These are phyloP conservation scores for Struthio camelus DNA, from an alignment of 2,113 vertebrate species.

Conservation along the genomic window DNA sequence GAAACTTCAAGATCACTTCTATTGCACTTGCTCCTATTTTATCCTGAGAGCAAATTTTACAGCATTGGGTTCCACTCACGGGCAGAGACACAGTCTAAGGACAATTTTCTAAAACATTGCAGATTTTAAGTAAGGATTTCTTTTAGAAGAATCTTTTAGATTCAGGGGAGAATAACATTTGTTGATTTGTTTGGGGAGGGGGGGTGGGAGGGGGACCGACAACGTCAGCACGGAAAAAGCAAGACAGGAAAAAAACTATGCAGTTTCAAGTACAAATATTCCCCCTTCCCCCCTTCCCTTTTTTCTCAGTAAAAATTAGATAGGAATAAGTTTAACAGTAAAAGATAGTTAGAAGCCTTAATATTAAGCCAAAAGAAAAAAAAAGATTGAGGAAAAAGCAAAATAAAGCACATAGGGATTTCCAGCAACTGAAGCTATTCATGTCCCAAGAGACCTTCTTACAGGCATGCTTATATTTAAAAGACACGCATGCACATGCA, in stretches of 20 bases:
- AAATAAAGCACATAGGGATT: background rate
- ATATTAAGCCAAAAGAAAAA: background rate
- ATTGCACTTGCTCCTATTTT: background rate
- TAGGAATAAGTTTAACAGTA: background rate
- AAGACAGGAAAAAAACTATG: accelerated
- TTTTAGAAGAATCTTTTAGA: background rate
- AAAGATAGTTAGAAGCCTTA: background rate
- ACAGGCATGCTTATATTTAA: background rate
- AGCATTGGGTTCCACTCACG: background rate
- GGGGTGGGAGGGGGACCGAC: accelerated
- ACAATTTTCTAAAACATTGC: background rate
- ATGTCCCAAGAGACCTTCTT: background rate
- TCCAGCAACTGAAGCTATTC: background rate
- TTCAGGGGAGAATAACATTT: background rate
- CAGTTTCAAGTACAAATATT: background rate
- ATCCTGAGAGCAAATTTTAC: background rate
- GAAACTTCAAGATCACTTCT: background rate
- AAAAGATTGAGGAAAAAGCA: background rate
- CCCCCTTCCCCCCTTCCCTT: background rate
- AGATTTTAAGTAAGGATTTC: background rate
- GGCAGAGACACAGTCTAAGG: background rate
- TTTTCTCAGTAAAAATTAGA: background rate
- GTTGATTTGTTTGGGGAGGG: too few relatives aligned
- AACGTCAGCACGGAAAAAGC: background rate
- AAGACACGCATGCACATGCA: accelerated